Percentiles rank a stretch among this genome's conserved stretches.
Evolutionary conservation across 2,888 invertebrate species (phyloP).

Genomic region (Clanis bilineata): DNA sequence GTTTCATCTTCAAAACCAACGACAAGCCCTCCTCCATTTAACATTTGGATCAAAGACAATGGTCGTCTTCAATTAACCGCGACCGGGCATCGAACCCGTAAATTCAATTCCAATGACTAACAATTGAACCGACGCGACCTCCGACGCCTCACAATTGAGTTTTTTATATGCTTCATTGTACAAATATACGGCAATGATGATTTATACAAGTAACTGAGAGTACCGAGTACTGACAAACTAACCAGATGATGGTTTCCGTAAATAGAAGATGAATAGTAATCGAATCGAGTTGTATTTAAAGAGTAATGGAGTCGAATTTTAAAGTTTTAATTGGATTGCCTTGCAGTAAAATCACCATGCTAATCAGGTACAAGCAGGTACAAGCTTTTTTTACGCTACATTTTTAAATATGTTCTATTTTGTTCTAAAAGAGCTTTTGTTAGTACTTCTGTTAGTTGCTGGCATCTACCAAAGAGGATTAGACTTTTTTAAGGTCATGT

Average conservation of each 20-base stretch:
- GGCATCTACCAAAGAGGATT: too few relatives aligned
- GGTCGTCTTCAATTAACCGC: slow-evolving; percentile 29
- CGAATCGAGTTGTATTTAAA: too few relatives aligned
- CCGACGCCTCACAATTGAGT: slow-evolving; percentile 14
- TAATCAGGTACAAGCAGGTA: too few relatives aligned
- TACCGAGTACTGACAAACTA: slow-evolving; percentile 10
- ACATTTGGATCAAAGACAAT: slow-evolving; percentile 24
- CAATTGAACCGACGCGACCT: slow-evolving; percentile 39
- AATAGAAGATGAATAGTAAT: background rate
- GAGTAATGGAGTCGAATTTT: too few relatives aligned
- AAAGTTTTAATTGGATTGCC: too few relatives aligned
- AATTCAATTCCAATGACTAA: slow-evolving; percentile 41
- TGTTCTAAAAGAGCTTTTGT: too few relatives aligned
- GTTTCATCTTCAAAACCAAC: background rate
- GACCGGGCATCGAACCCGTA: slow-evolving; percentile 43
- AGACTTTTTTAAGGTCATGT: too few relatives aligned
- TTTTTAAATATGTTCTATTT: too few relatives aligned
- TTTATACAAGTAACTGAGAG: slow-evolving; percentile 21
- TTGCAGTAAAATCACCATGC: too few relatives aligned
- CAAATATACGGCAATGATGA: slow-evolving; percentile 9
- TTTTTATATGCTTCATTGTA: slow-evolving; percentile 7
- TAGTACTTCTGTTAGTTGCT: too few relatives aligned
- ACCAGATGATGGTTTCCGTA: background rate
- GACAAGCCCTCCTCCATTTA: background rate
- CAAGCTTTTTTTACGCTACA: too few relatives aligned